Conservation (phyloP, 2,888 invertebrate species). For the Sclerodermus sp. region DNA sequence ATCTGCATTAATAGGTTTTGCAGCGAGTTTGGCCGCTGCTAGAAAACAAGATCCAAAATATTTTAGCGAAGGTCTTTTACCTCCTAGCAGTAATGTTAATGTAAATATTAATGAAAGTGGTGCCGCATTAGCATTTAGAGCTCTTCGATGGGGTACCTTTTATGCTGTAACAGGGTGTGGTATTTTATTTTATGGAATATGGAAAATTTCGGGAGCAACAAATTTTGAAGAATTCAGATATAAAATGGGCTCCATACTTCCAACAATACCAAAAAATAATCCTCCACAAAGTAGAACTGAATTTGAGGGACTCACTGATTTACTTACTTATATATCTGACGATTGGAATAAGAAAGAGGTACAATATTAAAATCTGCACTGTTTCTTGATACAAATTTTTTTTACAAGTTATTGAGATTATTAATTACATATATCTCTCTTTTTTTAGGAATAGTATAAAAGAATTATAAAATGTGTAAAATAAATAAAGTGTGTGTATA, state of each 20-base stretch:
- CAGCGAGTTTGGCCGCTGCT: slow-evolving; percentile 74
- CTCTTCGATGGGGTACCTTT: slow-evolving; percentile 84
- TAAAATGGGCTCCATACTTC: slow-evolving; percentile 78
- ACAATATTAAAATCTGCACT: not conserved
- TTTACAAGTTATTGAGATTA: no score
- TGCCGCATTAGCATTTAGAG: slow-evolving; percentile 75
- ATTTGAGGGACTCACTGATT: slow-evolving; percentile 81
- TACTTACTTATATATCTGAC: slow-evolving; percentile 69
- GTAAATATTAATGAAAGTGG: slow-evolving; percentile 74
- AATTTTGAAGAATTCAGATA: slow-evolving; percentile 81
- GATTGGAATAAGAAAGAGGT: slow-evolving; percentile 42
- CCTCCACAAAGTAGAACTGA: slow-evolving; percentile 83
- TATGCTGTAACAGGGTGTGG: slow-evolving; percentile 87
- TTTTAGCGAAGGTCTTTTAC: slow-evolving; percentile 73
- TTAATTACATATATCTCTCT: slow-evolving; percentile 8
- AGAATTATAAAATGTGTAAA: no score
- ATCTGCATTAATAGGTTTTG: slow-evolving; percentile 81
- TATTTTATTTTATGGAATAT: slow-evolving; percentile 77
- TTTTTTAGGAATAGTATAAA: no score
- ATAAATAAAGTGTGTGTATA: no score
- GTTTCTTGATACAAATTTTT: no score
- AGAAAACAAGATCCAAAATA: slow-evolving; percentile 79
- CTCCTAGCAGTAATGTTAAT: slow-evolving; percentile 58
- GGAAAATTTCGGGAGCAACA: slow-evolving; percentile 86
- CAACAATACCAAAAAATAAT: slow-evolving; percentile 75